Conservation (phyloP, 2,888 invertebrate genomes). For the Euzetes globulus region DNA sequence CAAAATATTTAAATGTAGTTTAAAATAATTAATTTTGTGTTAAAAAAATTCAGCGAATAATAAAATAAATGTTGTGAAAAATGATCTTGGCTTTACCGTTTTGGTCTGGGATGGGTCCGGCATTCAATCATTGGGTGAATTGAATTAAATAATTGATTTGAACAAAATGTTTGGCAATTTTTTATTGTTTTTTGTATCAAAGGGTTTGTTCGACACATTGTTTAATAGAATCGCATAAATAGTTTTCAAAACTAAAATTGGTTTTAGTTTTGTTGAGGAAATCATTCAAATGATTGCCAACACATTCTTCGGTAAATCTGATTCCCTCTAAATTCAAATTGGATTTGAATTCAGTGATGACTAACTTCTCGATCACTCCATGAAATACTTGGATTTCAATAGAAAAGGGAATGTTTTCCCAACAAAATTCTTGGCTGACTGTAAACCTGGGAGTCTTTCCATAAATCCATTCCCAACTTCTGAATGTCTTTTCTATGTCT, state of each 20-base stretch:
- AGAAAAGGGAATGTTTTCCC: background rate
- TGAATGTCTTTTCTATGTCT: constrained; percentile 60
- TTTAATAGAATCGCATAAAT: background rate
- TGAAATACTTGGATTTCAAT: constrained; percentile 10
- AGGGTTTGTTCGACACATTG: background rate
- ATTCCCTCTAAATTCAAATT: background rate
- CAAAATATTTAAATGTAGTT: constrained; percentile 26
- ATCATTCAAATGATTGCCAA: background rate
- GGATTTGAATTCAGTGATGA: background rate
- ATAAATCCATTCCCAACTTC: constrained; percentile 78
- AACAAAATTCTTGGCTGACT: background rate
- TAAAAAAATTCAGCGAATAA: background rate
- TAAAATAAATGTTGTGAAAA: constrained; percentile 16
- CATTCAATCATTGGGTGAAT: no score
- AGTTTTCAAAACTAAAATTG: background rate
- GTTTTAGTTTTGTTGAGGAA: background rate
- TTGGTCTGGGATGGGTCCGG: no score
- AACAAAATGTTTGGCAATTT: background rate
- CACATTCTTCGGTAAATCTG: background rate
- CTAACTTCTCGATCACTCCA: constrained; percentile 24
- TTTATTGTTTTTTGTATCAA: background rate
- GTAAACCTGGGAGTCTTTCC: constrained; percentile 64
- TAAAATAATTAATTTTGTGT: background rate
- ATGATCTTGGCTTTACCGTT: background rate
- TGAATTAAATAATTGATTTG: no score